Evolutionary conservation across 2,797 vertebrate species (phyloP), one percentile per base, ranked within the genome.

Genomic region (Mormyrus proboscirostris): DNA sequence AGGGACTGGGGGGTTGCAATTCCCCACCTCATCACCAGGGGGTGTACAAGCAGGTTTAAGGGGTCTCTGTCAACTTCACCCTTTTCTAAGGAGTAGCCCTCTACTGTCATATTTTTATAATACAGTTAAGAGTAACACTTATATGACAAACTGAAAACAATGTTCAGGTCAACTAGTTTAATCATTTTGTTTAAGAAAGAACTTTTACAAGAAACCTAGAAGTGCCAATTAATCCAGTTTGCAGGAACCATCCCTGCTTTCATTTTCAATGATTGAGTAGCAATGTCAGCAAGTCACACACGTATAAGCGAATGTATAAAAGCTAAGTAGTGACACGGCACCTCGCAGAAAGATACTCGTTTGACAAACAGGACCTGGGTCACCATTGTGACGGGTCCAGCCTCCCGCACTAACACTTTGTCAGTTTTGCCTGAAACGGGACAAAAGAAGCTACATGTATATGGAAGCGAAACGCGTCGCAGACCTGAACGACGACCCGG

Each of bases 141-240:
- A 47, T 33, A 76, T 82, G 76, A 82, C 76, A 82, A 44, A 82
- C 41, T 82, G 41, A 82, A 76, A 76, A 33, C 29, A 76, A 22
- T 47, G 76, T n/a, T 79, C 84, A 79, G 69, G 69, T 88, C 33
- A 25, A 86, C 82, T 41, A 47, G 87, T 95, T 95, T 94, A 94
- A 93, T 95, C 89, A 59, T 76, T 90, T 93, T 92, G 91, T 91
- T 94, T 92, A 92, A 93, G 93, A 94, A 94, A 94, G 93, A 94
- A 91, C 88, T 92, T 88, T 38, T 76, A 89, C 69, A 87, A 87
- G 88, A 91, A 93, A 87, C 90, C 85, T 88, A 88, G 90, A 91
- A 92, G 88, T 93, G 89, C 90, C 91, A 93, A 82, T 93, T 89
- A 90, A 89, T 93, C 90, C 91, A 93, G 91, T 93, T 92, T 92